Base-by-base conservation (phyloP, 37 sponge, comb jelly and placozoan species). In the Dysidea cf. avara region DNA sequence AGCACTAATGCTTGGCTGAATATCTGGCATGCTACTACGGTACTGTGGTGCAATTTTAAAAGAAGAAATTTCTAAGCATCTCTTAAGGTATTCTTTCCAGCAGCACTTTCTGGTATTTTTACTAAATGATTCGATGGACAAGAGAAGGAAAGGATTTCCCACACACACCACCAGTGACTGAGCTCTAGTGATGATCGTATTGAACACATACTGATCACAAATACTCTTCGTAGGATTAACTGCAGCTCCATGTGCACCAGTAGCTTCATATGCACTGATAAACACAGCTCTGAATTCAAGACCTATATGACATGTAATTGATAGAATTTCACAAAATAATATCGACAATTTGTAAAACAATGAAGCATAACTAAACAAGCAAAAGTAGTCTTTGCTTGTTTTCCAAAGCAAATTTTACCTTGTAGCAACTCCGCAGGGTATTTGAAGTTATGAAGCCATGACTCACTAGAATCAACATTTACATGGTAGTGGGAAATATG, bases 191-290 rank as follows among this genome's bases (percentile, higher is more conserved):
- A 88, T 46, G 54, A 74, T 80, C 30, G 89, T 61, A n/a, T n/a
- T n/a, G n/a, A n/a, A n/a, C n/a, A n/a, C n/a, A n/a, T n/a, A n/a
- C n/a, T n/a, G n/a, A n/a, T 77, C 84, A 56, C 68, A 66, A n/a
- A 88, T 51, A 57, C 89, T 82, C 57, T 78, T 88, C 0, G 84
- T 88, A 0, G 89, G 75, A 58, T 88, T 83, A 25, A 66, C 55
- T 1, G 61, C 62, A 1, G 20, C 35, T 2, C 84, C 83, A 72
- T 77, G 69, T 24, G 24, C 24, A 12, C 59, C 26, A 16, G 63
- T 56, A 39, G 84, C 74, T 29, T 88, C 89, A 25, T 73, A 72
- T 21, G 89, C 78, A 33, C 84, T 81, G 38, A 88, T 24, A 55
- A 88, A 77, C 1, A 82, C 24, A 67, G 80, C 83, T 43, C 67